Conservation (phyloP, 92 coral and sea anemone species). For the Zoanthus solanderi region DNA sequence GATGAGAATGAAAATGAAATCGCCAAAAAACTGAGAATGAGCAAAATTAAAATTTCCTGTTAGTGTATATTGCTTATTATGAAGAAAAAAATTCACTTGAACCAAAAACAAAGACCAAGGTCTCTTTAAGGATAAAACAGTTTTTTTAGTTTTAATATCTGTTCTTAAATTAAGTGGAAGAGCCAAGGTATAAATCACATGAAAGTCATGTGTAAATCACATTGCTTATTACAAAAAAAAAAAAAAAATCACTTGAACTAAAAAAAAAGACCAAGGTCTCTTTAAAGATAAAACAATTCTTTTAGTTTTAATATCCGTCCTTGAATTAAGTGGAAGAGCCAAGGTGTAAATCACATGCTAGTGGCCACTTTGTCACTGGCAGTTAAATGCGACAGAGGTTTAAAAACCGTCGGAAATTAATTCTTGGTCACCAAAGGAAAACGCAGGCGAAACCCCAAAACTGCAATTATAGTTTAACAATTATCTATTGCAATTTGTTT, state of each 20-base stretch:
- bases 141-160: not conserved
- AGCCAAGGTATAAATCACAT: constrained; percentile 3
- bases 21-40: not conserved
- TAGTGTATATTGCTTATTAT: no score
- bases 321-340: not conserved
- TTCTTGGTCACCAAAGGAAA: not conserved
- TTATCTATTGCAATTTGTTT: not conserved
- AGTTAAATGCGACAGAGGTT: not conserved
- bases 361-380: not conserved
- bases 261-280: no score
- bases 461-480: not conserved
- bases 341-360: constrained; percentile 5
- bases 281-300: not conserved
- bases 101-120: no score
- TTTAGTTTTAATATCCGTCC: not conserved
- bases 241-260: not conserved
- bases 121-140: not conserved
- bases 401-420: constrained; percentile 19
- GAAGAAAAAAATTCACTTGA: not conserved
- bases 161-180: not conserved
- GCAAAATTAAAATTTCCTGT: no score
- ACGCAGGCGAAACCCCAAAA: not conserved
- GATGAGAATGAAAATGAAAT: no score
- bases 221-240: no score
- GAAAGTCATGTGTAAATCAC: no score